Percentiles rank a stretch among this genome's conserved stretches.
Conservation (phyloP, 1,140 invertebrate genomes). For the Homarus americanus region DNA sequence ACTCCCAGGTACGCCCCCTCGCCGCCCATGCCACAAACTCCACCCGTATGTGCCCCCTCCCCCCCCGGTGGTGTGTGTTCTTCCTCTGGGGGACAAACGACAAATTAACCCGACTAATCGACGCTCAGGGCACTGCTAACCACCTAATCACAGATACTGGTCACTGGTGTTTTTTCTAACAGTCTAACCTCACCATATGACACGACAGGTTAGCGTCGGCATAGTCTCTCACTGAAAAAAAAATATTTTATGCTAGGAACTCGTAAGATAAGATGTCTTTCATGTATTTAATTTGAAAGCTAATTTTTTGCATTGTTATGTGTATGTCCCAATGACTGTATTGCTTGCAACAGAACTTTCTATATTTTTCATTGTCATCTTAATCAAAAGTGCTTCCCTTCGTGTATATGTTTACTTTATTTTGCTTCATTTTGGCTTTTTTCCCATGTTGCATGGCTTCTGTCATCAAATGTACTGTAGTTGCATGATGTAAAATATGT, state of each 20-base stretch:
- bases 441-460: background rate
- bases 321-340: background rate
- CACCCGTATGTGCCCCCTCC: background rate
- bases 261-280: background rate
- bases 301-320: background rate
- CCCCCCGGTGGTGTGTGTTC: conserved; percentile 6
- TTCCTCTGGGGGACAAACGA: conserved; percentile 3
- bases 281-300: background rate
- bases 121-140: conserved; percentile 28
- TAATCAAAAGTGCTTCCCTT: background rate
- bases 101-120: conserved; percentile 44
- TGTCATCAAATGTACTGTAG: background rate
- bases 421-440: background rate
- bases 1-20: conserved; percentile 69
- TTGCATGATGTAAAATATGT: background rate
- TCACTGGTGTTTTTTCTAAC: background rate
- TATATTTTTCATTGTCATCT: background rate
- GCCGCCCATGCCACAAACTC: background rate
- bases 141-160: background rate
- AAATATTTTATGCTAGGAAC: background rate
- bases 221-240: background rate
- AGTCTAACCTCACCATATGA: background rate
- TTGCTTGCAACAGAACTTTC: background rate
- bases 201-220: background rate
- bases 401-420: background rate